Evolutionary conservation across 2,797 vertebrate genomes (phyloP), one percentile per base, ranked within the genome.

Genomic region (Naso thynnoides): DNA sequence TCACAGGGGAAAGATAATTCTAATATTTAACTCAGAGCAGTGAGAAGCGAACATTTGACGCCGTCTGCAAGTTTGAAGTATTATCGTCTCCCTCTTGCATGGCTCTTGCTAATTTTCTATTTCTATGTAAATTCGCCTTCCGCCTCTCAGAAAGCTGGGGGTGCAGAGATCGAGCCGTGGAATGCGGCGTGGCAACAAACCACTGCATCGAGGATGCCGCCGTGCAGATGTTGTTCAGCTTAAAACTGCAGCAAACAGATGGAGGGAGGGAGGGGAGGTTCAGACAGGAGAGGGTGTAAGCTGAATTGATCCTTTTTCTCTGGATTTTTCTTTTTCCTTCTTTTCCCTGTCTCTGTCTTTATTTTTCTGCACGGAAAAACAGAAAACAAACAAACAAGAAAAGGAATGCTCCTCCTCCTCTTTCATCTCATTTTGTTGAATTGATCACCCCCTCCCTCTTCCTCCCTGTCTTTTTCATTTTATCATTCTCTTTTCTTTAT

Each of bases 71-170:
- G 65, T 81, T 75, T 84, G 69, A 74, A 79, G 73, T 26, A 27
- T 81, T 69, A 70, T 73, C 79, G 0, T 11, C 78, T 56, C 16
- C 53, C 38, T 21, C 69, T 61, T 65, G 45, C 48, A 38, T 15
- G 39, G 56, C 38, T 65, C 55, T 56, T 33, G 9, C 76, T 86
- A 74, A 81, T 84, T 86, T 88, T 85, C 81, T 36, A 88, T 90
- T 91, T 89, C 84, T 89, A 86, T 91, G 86, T 76, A 85, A 91
- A 91, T 90, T 87, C 72, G 27, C 26, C 77, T 36, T 39, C 49
- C 8, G 41, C 70, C 47, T 61, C 5, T 14, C 56, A 55, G 71
- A 70, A 74, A 63, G 64, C 77, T 61, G 39, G 31, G 55, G 60
- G 76, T 59, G 71, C 76, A 68, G 50, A 70, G 26, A 62, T 53